Base-by-base conservation (phyloP, 2,888 invertebrate species). In the Endomychus coccineus region DNA sequence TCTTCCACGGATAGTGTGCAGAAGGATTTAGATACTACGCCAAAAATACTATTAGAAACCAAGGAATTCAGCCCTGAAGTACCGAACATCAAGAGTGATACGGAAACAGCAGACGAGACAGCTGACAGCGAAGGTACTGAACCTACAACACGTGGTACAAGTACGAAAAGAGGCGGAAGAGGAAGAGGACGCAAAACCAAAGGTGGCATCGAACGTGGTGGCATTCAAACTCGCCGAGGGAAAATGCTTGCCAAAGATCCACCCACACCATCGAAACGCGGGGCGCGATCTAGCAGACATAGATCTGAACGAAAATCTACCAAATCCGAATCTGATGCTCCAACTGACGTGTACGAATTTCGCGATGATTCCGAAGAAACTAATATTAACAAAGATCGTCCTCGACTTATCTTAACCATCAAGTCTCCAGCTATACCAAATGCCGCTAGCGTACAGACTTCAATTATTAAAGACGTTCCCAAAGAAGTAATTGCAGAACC, bases 331-430 rank as follows among this genome's bases (percentile, higher is more conserved):
- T 74, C 69, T 49, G 76, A 77, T 49, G 65, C 74, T 30, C 73
- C 78, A 1, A 43, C 55, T 5, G 91, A 91, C 56, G 77, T 92
- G 2, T 92, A 91, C 58, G 91, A 91, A 61, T 92, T 92, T 59
- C 81, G 85, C 49, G 91, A 91, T 57, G 91, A 91, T 61, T 85
- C 87, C 3, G 83, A 83, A 23, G 90, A 91, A 55, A 64, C 61
- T 27, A 73, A 80, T 15, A 85, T 86, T 54, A 69, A 67, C 39
- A 75, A 77, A 55, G 64, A 71, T 36, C 73, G 87, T 13, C 87
- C 87, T 0, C 71, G 88, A 23, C 66, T 87, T 27, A 85, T 88
- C 48, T 68, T 88, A 25, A 89, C 87, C 1, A 88, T 87, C 40
- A 89, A 87, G 61, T 82, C 78, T 44, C 78, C 83, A 1, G 69